Base-by-base conservation (phyloP, 2,888 invertebrate species). In the Marronus borbonicus region DNA sequence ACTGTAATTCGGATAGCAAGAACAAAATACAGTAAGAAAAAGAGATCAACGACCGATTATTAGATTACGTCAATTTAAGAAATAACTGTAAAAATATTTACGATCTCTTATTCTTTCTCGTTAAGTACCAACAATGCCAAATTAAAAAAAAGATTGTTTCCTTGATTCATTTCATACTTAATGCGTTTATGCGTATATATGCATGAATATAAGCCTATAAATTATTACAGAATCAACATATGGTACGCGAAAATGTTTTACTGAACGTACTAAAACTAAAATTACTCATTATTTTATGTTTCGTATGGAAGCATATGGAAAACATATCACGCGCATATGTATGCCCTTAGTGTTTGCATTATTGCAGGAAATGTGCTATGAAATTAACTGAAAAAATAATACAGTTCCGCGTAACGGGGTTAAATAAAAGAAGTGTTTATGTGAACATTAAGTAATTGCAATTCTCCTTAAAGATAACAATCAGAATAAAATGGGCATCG, bases 21-120 rank as follows among this genome's bases (percentile, higher is more conserved):
- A 78, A 78, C 79, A 76, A 78, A 79, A 72, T 79, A 80, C 74
- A 70, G 78, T 77, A 81, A 82, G 75, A 69, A 79, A 80, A 68
- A 75, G 77, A 78, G 81, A 78, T 80, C 81, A 82, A 82, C 70
- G 81, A 81, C 81, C 81, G 81, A 76, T 82, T 82, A 81, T 80
- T 82, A 82, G 81, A 80, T 80, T 81, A 77, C 31, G 58, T 68
- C 68, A 60, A 76, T 69, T 78, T 76, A 58, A 69, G 66, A 77
- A 70, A 70, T 77, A 70, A 77, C 77, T 70, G 77, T 72, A 70
- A 72, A 72, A 58, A 72, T 60, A 72, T 72, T 58, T 72, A 72
- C 60, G 58, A 58, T 70, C 70, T 28, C 58, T 58, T 39, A 24
- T 66, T 66, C 28, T 50, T 68, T 50, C 50, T 49, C 10, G 10